Conservation (phyloP, 1,140 invertebrate species). For the Listronotus oregonensis region DNA sequence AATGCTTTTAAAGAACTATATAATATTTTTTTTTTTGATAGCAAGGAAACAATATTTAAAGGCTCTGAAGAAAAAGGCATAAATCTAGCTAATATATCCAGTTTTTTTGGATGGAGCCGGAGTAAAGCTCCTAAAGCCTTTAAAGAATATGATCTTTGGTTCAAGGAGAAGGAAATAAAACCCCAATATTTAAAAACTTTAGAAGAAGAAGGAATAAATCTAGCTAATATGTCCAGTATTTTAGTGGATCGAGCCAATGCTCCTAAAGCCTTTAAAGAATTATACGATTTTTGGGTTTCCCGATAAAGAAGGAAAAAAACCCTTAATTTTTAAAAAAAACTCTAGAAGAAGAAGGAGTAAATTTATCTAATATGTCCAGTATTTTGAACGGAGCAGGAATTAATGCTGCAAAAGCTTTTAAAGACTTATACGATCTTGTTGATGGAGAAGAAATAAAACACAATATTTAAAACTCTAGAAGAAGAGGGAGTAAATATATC, state of each 20-base stretch:
- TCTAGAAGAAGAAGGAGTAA: constrained; percentile 11
- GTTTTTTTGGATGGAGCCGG: constrained; percentile 6
- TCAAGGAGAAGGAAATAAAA: background rate
- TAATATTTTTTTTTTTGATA: background rate
- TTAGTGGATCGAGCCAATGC: background rate
- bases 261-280: constrained; percentile 14
- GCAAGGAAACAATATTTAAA: background rate
- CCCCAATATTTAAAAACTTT: background rate
- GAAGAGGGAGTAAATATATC: background rate
- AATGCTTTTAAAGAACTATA: background rate
- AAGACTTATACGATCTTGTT: background rate
- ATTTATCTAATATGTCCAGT: constrained; percentile 12
- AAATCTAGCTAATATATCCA: constrained; percentile 5
- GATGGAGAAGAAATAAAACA: background rate
- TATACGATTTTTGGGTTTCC: constrained; percentile 8
- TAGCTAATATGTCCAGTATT: constrained; percentile 6
- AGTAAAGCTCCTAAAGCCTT: constrained; percentile 2
- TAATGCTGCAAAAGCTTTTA: constrained; percentile 1
- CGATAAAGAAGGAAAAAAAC: constrained; percentile 6
- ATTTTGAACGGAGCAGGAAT: background rate
- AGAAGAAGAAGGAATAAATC: background rate
- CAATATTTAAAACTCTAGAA: background rate
- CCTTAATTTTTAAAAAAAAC: constrained; percentile 14
- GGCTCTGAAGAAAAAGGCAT: background rate
- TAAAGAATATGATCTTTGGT: background rate